Evolutionary conservation across 1,140 invertebrate genomes (phyloP), one percentile per base, ranked within the genome.

Genomic region (Zophobas morio): DNA sequence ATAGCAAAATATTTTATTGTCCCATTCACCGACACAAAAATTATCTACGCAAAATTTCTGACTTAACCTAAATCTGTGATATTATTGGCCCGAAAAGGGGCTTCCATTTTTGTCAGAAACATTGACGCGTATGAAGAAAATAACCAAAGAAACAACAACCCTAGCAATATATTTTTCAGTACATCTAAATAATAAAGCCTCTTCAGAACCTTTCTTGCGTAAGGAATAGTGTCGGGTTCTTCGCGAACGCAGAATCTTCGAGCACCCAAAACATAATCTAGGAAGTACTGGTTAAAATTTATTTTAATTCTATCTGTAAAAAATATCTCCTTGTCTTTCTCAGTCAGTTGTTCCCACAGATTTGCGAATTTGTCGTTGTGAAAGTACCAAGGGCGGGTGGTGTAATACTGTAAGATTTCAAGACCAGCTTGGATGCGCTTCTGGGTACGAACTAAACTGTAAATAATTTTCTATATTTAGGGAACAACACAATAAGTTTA

Each of bases 341-440:
- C 82, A 84, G 90, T 87, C 77, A 98, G 81, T 40, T 85, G 86
- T 0, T 88, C 80, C 47, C 89, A 87, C 8, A 98, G 82, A 78
- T 91, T 84, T 77, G 87, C 86, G 76, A 95, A 89, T 70, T 92
- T 92, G 1, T 94, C 91, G 77, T 94, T 95, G 51, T 86, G 87
- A 85, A 97, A 98, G 53, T 89, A 87, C 96, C 96, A 98, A 81
- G 94, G 88, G 82, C 94, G 92, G 1, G 92, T 95, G 2, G 95
- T 97, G 84, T 97, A 98, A 85, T 95, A 97, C 81, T 96, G 92
- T 0, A 98, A 85, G 0, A 94, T 87, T 74, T 90, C 87, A 0
- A 94, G 78, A 0, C 93, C 93, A 46, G 87, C 87, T 3, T 88
- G 89, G 2, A 94, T 89, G 57, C 90, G 89, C 8, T 90, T 89